Evolutionary conservation across 35 echinoderm and acorn worm genomes (phyloP).

Genomic region (Ophioderma brevispina): DNA sequence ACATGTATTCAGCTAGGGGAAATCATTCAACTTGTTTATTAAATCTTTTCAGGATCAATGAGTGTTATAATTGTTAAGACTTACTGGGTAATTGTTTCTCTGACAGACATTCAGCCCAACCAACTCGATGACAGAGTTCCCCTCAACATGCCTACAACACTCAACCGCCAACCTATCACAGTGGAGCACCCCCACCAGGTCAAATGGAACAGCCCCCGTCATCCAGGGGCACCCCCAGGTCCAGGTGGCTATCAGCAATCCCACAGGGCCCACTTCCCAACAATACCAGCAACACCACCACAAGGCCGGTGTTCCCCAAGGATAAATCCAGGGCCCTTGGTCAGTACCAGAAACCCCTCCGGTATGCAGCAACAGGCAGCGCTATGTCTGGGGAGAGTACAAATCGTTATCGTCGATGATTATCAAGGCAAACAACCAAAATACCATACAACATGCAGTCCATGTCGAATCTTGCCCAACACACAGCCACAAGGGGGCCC

Average conservation of each 20-base stretch:
- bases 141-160: conserved; percentile 65
- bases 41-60: background rate
- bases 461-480: too few relatives aligned
- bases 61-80: background rate
- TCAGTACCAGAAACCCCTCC: too few relatives aligned
- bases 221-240: conserved; percentile 30
- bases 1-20: too few relatives aligned
- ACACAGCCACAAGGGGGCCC: too few relatives aligned
- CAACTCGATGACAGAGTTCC: conserved; percentile 52
- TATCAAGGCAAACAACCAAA: too few relatives aligned
- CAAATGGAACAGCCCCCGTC: conserved; percentile 36
- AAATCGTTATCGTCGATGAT: too few relatives aligned
- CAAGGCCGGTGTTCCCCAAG: background rate
- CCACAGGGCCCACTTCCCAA: conserved; percentile 25
- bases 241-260: conserved; percentile 44
- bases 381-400: too few relatives aligned
- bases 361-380: too few relatives aligned
- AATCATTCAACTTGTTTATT: background rate
- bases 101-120: conserved; percentile 43
- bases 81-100: conserved; percentile 19
- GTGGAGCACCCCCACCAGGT: conserved; percentile 17
- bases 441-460: too few relatives aligned
- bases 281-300: conserved; percentile 1
- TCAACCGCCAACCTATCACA: conserved; percentile 30
- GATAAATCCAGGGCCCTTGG: background rate